phyloP scores from a whole-genome alignment of 2,113 vertebrate species.

The Verasper variegatus region DNA sequence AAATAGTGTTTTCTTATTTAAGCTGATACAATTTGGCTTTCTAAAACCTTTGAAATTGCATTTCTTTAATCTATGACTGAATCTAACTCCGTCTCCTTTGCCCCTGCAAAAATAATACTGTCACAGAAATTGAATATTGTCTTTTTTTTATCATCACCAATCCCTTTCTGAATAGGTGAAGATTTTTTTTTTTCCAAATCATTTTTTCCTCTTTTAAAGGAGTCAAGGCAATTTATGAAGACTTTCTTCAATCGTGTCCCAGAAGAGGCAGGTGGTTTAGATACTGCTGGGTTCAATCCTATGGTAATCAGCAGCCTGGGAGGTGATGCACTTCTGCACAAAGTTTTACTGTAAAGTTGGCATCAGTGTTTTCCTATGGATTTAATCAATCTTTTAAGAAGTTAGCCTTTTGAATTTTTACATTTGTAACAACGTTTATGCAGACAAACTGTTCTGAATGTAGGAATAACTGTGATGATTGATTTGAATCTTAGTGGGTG shows the following conservation, averaged over 20 bases:
- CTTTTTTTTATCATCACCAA: constrained; percentile 9
- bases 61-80: constrained; percentile 16
- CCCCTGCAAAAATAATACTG: constrained; percentile 1
- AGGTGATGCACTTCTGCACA: neutral
- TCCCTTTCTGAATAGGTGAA: neutral
- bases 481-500: no score
- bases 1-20: neutral
- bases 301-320: neutral
- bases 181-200: neutral
- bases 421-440: neutral
- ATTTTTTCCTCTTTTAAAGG: neutral
- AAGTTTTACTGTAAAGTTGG: neutral
- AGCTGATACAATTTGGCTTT: neutral
- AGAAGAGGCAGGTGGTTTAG: neutral
- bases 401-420: neutral
- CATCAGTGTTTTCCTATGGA: neutral
- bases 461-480: neutral
- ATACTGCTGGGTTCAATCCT: neutral
- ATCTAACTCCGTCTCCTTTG: constrained; percentile 2
- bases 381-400: no score
- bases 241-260: neutral
- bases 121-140: constrained; percentile 26
- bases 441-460: neutral
- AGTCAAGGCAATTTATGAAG: neutral
- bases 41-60: neutral